These are phyloP conservation scores for Morus bassanus DNA, from an alignment of 2,797 vertebrate genomes.

Conservation along the genomic window DNA sequence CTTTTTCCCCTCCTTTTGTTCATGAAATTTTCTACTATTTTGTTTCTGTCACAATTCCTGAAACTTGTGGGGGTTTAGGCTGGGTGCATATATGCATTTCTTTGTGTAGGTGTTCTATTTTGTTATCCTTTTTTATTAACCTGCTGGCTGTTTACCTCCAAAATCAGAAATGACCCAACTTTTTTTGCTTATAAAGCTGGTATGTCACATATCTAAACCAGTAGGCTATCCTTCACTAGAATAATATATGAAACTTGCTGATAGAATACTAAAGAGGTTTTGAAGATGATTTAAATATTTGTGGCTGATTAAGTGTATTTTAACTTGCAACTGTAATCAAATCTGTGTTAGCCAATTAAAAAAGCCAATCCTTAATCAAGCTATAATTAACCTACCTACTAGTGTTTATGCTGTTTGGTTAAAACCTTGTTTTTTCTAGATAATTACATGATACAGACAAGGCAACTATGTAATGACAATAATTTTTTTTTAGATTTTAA, in stretches of 20 bases:
- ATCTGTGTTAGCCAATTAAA: background rate
- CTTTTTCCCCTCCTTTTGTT: background rate
- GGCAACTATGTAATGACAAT: background rate
- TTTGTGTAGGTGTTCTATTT: background rate
- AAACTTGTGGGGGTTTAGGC: rapidly evolving
- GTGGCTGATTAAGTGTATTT: background rate
- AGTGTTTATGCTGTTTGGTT: background rate
- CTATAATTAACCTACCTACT: background rate
- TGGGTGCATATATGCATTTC: rapidly evolving
- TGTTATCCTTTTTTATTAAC: background rate
- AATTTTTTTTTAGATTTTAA: background rate
- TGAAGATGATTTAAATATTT: background rate
- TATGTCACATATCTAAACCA: background rate
- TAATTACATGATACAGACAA: background rate
- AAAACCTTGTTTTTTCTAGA: background rate
- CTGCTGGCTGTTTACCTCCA: background rate
- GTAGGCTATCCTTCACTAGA: background rate
- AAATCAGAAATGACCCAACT: background rate
- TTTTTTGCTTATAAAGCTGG: background rate
- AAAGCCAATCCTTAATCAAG: background rate
- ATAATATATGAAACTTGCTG: background rate
- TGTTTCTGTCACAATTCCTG: background rate
- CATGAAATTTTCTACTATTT: background rate
- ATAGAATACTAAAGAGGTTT: background rate
- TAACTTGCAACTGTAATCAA: conserved; percentile 4